A percentile compares a stretch with the other conserved stretches of the same genome.
Conservation (phyloP, 2,113 vertebrate genomes). For the Gavia stellata region DNA sequence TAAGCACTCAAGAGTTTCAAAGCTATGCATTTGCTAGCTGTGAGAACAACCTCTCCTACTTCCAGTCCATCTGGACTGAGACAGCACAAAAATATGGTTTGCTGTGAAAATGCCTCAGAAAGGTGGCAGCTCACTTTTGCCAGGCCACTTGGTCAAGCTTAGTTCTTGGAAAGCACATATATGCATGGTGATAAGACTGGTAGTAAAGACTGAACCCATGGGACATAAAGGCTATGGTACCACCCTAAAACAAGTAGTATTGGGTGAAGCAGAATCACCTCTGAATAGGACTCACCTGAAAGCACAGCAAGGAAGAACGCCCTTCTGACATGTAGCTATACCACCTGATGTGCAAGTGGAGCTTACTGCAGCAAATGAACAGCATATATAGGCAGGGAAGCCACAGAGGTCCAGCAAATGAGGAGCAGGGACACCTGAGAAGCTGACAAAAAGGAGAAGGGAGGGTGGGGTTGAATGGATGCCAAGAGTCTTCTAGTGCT, state of each 20-base stretch:
- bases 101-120: background rate
- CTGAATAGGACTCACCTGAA: background rate
- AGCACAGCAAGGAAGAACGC: background rate
- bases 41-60: background rate
- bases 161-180: background rate
- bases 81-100: background rate
- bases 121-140: background rate
- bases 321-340: background rate
- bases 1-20: conserved; percentile 59
- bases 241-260: background rate
- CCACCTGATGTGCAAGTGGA: background rate
- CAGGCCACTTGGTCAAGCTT: background rate
- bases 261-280: background rate
- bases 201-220: background rate
- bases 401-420: background rate
- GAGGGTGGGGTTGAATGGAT: background rate
- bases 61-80: background rate
- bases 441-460: background rate
- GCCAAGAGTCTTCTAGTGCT: background rate
- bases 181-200: background rate
- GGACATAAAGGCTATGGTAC: background rate
- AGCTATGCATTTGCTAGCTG: background rate
- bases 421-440: background rate
- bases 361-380: background rate
- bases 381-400: background rate